Evolutionary conservation across 2,113 vertebrate genomes (phyloP), one percentile per base, ranked within the genome.

Genomic region (Hiodon alosoides): DNA sequence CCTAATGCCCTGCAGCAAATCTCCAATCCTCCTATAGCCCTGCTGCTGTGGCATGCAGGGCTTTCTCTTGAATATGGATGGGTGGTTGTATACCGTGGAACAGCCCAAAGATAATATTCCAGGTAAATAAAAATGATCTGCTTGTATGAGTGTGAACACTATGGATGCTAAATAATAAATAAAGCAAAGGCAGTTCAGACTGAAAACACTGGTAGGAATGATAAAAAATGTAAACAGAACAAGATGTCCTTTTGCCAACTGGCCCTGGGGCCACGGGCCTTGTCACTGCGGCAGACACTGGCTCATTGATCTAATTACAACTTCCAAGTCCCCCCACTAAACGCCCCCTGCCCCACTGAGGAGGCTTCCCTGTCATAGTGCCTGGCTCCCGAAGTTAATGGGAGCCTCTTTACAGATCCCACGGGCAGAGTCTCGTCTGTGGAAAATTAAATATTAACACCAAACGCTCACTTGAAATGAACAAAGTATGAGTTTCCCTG

Each of bases 401-500:
- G 11, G 31, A 58, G 59, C 55, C 17, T 50, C 57, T 71, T 71
- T 48, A 71, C 54, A 48, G 70, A 59, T 10, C 57, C 7, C 47
- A 51, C 50, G 54, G 59, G 55, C 54, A 59, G 57, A 48, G 70
- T 71, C 50, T 71, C 70, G 59, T 71, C 17, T 8, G 70, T 31
- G 70, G 57, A 71, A 71, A 71, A 71, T 71, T 71, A 71, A 71
- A 71, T 71, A 71, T 71, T 71, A 71, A 71, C 70, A 48, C 70
- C 57, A 71, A 54, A 47, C 57, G 14, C 70, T 59, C 70, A 57
- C 58, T 69, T 47, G 54, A 71, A 71, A 71, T 71, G 70, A 48
- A 69, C 68, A 69, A 69, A 54, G 68, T 69, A 46, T 72, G 58
- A 72, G 57, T 72, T 72, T 51, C 71, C 58, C 47, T 31, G 54